Percentiles rank a stretch among this genome's conserved stretches.
Conservation (phyloP, 2,797 vertebrate species). For the Taeniopygia guttata region DNA sequence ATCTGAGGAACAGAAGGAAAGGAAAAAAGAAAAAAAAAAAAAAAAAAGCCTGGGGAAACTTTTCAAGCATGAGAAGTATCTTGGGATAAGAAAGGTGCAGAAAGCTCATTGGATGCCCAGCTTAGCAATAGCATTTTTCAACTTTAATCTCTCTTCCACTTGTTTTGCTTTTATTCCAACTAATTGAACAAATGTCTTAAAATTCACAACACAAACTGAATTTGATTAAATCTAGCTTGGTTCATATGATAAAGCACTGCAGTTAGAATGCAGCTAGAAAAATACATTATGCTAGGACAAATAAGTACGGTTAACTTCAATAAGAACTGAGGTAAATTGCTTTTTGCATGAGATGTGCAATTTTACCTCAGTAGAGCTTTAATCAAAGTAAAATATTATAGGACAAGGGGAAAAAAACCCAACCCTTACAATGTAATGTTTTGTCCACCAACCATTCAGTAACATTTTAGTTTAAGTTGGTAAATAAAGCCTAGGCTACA, state of each 20-base stretch:
- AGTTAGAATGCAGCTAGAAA: conserved; percentile 41
- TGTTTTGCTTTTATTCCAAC: conserved; percentile 52
- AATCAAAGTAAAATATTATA: conserved; percentile 68
- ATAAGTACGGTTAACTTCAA: conserved; percentile 50
- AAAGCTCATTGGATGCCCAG: conserved; percentile 20
- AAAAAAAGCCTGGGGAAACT: neutral
- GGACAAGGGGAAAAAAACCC: neutral
- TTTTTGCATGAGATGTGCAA: conserved; percentile 30
- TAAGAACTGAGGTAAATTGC: conserved; percentile 68
- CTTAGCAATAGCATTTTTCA: conserved; percentile 24
- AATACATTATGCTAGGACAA: conserved; percentile 49
- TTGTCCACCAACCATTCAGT: conserved; percentile 44
- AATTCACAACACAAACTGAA: conserved; percentile 65
- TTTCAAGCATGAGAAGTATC: conserved; percentile 6
- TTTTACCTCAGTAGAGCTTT: conserved; percentile 66
- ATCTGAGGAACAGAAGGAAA: neutral
- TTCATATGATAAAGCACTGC: conserved; percentile 61
- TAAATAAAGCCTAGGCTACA: conserved; percentile 45
- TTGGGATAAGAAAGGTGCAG: neutral
- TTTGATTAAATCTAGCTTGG: conserved; percentile 66
- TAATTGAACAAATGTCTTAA: conserved; percentile 57
- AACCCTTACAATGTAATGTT: neutral
- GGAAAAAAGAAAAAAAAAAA: neutral
- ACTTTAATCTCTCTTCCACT: conserved; percentile 23
- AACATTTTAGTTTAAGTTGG: conserved; percentile 42